Evolutionary conservation across 1,140 invertebrate species (phyloP), one percentile per base, ranked within the genome.

Genomic region (Sarcophaga bullata): DNA sequence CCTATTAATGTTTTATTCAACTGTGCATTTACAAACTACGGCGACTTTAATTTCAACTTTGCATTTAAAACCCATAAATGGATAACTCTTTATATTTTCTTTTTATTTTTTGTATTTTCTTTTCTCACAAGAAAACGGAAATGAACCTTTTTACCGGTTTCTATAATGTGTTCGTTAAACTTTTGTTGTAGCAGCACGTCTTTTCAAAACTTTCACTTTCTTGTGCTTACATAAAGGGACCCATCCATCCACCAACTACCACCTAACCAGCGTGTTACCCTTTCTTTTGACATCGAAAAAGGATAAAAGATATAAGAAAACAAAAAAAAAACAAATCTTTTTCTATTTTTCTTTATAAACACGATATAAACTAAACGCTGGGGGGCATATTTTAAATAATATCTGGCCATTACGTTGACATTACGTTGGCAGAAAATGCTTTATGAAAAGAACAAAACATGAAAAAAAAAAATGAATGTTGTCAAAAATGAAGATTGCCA

Each of bases 121-220:
- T 7, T 19, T 19, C 19, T n/a, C 15, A 2, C 10, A 19, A 68
- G 10, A 2, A 68, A 52, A 25, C 62, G 62, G 62, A 68, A 68
- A 68, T 68, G 62, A 68, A 68, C 62, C 62, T 68, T 68, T 68
- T 68, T n/a, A 68, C 62, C 62, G 17, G 62, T 25, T 68, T 25
- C 25, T 68, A 68, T 68, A 68, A 68, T 25, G 62, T 37, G 4
- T 68, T 19, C 10, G n/a, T 19, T 68, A 8, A 68, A 17, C n/a
- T 25, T 37, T 68, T 68, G 62, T 68, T 68, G 62, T 68, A 19
- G 17, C 25, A 37, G 25, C 25, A 37, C 25, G 25, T 37, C 25
- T 37, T 37, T 37, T 68, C 13, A n/a, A 68, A 68, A 68, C 62
- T 68, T 68, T 68, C 19, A 25, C 62, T 68, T 68, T 68, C 9